phyloP scores from a whole-genome alignment of 2,797 vertebrate species.

The Pygocentrus nattereri region DNA sequence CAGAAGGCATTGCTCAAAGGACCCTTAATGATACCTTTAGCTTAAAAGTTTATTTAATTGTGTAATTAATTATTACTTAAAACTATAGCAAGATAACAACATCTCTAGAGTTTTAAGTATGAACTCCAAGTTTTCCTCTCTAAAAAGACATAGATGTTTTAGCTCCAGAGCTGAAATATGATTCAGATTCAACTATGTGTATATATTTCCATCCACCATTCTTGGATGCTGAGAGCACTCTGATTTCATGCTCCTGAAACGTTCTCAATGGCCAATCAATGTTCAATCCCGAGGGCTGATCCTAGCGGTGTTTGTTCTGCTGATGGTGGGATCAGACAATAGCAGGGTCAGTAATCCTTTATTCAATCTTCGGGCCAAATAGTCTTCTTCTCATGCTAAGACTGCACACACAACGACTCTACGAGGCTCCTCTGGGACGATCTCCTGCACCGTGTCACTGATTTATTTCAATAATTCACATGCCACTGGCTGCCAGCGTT shows the following conservation, averaged over 20 bases:
- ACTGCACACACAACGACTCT: neutral
- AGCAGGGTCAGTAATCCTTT: slow-evolving; percentile 43
- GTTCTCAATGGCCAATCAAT: neutral
- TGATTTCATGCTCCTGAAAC: slow-evolving; percentile 14
- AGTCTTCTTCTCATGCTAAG: slow-evolving; percentile 9
- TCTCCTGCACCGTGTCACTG: slow-evolving; percentile 19
- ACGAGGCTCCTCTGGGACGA: neutral
- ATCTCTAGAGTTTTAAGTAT: neutral
- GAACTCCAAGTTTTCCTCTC: neutral
- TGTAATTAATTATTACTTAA: too few relatives aligned
- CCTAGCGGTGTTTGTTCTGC: slow-evolving; percentile 24
- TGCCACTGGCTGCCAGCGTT: slow-evolving; percentile 24
- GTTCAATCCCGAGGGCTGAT: neutral
- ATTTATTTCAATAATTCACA: slow-evolving; percentile 49
- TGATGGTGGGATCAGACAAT: slow-evolving; percentile 20
- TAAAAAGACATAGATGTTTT: neutral
- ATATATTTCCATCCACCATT: neutral
- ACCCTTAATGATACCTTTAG: too few relatives aligned
- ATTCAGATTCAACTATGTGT: neutral
- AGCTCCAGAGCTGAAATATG: neutral
- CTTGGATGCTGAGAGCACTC: slow-evolving; percentile 4
- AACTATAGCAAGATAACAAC: neutral
- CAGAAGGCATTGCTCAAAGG: too few relatives aligned
- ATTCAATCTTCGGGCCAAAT: slow-evolving; percentile 16
- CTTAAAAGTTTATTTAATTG: too few relatives aligned